Conservation (phyloP, 2,113 vertebrate genomes). For the Bufo gargarizans region DNA sequence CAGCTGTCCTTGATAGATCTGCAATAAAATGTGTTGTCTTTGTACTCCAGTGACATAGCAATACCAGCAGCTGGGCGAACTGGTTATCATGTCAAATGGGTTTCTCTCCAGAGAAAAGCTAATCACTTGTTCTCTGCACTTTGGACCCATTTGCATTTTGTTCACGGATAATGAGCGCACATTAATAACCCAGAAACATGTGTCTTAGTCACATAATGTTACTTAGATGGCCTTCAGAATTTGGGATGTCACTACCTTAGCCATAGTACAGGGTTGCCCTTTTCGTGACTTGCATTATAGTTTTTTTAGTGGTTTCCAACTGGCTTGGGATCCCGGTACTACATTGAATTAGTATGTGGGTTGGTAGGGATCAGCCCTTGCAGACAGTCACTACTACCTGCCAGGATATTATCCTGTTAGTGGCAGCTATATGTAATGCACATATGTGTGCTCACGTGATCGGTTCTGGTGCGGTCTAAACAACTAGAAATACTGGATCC, state of each 20-base stretch:
- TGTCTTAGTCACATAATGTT: not conserved
- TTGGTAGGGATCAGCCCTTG: not conserved
- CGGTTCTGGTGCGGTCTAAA: conserved; percentile 9
- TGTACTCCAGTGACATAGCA: not conserved
- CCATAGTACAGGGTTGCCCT: not conserved
- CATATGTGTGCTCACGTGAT: conserved; percentile 31
- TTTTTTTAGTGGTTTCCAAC: not conserved
- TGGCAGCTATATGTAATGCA: not conserved
- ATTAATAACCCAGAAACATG: not conserved
- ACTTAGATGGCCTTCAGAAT: not conserved
- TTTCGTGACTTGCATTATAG: not conserved
- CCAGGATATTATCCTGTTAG: not conserved
- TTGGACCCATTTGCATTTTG: not conserved
- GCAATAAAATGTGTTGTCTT: not conserved
- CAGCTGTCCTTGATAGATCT: not conserved
- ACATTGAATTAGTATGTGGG: not conserved
- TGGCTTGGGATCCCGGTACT: not conserved
- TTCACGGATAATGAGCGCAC: not conserved
- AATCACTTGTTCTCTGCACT: not conserved
- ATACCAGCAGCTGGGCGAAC: not conserved
- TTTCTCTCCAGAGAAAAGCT: not conserved
- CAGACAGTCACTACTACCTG: not conserved
- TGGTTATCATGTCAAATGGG: not conserved
- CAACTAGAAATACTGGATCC: not conserved
- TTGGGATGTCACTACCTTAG: not conserved